Base-by-base conservation (phyloP, 30 jellyfish, hydroid and myxozoan genomes). In the Pelagia noctiluca region DNA sequence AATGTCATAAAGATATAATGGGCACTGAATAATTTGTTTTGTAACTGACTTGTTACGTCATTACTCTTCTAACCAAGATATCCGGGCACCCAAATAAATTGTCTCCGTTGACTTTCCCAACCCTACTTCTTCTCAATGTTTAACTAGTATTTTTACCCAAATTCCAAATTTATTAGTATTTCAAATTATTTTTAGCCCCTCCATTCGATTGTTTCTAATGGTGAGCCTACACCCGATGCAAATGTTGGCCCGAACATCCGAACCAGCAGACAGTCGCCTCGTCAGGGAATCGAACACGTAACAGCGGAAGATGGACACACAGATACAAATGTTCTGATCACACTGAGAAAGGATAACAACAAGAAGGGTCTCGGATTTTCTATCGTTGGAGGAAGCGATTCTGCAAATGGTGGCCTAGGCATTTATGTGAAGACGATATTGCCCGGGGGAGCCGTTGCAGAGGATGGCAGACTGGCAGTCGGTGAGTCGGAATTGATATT, bases 391-490 rank as follows among this genome's bases (percentile, higher is more conserved):
- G 98, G 98, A 29, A 75, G 83, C n/a, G 92, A 85, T 53, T 33
- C 88, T 18, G 96, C 74, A 0, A 75, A 60, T 7, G 89, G 90
- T 34, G 75, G 57, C 68, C 69, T 88, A 18, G 96, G 96, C 11
- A 85, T 90, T 47, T 71, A 65, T 42, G 90, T 92, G 35, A 92
- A 85, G 54, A 85, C 86, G 5, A 92, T 92, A 13, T 48, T 92
- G 26, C 95, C 96, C 4, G 96, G 95, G 13, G 98, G 98, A 10
- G 86, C 91, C 2, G 98, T 85, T 31, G 95, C 95, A 1, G 95
- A 74, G 33, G 96, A 92, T 80, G 98, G 98, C 70, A 72, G 96
- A 28, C 72, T 92, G 19, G 68, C 63, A 38, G 83, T 92, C 33
- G 98, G 98, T 92, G 53, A 80, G 95, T 1, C 11, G 16, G 25